Evolutionary conservation across 1,140 invertebrate genomes (phyloP).

Genomic region (Meteorus sp.): DNA sequence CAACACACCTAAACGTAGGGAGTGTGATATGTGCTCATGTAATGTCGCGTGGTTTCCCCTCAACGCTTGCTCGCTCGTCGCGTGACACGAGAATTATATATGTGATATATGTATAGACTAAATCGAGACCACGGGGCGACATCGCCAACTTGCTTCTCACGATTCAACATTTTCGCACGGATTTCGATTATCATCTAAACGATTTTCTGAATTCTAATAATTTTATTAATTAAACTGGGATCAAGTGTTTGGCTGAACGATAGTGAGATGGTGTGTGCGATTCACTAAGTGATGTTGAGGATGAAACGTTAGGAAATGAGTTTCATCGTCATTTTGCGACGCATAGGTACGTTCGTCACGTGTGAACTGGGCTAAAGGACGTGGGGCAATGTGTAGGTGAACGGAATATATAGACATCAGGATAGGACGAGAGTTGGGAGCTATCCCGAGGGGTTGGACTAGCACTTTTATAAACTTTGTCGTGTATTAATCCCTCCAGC

Average conservation of each 20-base stretch:
- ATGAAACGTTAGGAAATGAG: no score
- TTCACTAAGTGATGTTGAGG: no score
- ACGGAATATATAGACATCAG: slow-evolving; percentile 27
- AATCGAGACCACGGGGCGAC: not conserved
- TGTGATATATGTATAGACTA: not conserved
- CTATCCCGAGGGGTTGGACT: slow-evolving; percentile 29
- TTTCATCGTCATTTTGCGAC: no score
- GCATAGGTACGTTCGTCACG: slow-evolving; percentile 44
- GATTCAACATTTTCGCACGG: not conserved
- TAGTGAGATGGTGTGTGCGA: no score
- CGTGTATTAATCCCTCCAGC: slow-evolving; percentile 49
- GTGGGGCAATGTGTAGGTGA: slow-evolving; percentile 25
- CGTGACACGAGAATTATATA: not conserved
- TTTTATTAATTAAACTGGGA: not conserved
- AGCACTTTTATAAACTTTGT: slow-evolving; percentile 57
- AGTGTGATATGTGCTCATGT: not conserved
- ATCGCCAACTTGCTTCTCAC: not conserved
- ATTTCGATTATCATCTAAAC: not conserved
- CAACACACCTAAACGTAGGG: not conserved
- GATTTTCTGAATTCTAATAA: not conserved
- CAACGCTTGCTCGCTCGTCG: no score
- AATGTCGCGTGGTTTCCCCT: not conserved
- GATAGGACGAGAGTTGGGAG: slow-evolving; percentile 22
- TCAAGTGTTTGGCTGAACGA: slow-evolving; percentile 28
- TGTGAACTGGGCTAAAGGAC: slow-evolving; percentile 21